A percentile compares a stretch with the other conserved stretches of the same genome.
These are phyloP conservation scores for Thalassaphorura encarpata DNA, from an alignment of 1,140 invertebrate species.

Conservation along the genomic window DNA sequence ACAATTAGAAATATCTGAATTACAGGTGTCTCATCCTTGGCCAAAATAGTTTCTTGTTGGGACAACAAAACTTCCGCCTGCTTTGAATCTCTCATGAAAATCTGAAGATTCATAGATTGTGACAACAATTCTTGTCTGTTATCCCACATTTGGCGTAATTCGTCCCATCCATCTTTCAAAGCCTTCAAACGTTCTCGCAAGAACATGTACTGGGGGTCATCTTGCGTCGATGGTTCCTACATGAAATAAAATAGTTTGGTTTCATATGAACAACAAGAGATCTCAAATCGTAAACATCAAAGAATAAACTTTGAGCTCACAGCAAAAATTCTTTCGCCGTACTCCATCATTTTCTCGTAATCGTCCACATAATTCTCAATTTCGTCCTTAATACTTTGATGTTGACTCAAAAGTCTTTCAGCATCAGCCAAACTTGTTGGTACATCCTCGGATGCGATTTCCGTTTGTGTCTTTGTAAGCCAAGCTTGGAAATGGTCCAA, in stretches of 20 bases:
- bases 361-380: constrained; percentile 98
- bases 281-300: not conserved
- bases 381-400: constrained; percentile 95
- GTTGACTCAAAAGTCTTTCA: constrained; percentile 89
- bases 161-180: constrained; percentile 96
- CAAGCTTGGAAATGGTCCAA: constrained; percentile 99
- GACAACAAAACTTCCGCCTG: constrained; percentile 95
- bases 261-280: not conserved
- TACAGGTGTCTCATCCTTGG: constrained; percentile 87
- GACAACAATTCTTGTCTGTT: constrained; percentile 90
- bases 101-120: constrained; percentile 87
- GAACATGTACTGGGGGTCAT: constrained; percentile 99
- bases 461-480: constrained; percentile 95
- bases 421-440: constrained; percentile 93
- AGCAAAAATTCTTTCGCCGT: constrained; percentile 87
- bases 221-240: constrained; percentile 62
- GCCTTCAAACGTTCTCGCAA: constrained; percentile 90
- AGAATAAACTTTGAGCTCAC: constrained; percentile 42
- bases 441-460: constrained; percentile 95
- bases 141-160: constrained; percentile 99
- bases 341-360: constrained; percentile 98
- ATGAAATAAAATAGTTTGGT: constrained; percentile 27
- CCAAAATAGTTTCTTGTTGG: constrained; percentile 92
- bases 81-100: constrained; percentile 91
- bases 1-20: constrained; percentile 27